Conservation (phyloP, 2,888 invertebrate species). For the Pimpla rufipes region DNA sequence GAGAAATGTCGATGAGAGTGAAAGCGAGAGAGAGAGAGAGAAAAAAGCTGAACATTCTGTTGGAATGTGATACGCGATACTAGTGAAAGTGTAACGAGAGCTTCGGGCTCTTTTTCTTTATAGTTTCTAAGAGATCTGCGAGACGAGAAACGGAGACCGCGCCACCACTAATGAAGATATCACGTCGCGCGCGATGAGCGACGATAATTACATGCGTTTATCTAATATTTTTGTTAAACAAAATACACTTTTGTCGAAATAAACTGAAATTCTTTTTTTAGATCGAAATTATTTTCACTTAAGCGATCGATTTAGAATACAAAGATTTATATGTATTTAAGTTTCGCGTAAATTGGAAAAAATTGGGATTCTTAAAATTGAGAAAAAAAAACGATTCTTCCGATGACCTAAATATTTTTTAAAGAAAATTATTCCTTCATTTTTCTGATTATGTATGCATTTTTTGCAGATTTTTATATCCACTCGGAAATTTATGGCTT, state of each 20-base stretch:
- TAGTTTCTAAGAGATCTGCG: constrained; percentile 18
- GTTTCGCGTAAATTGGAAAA: too few species aligned
- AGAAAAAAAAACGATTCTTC: too few species aligned
- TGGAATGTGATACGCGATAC: constrained; percentile 47
- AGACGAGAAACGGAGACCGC: neutral
- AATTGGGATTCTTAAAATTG: too few species aligned
- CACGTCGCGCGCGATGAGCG: constrained; percentile 24
- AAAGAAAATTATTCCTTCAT: too few species aligned
- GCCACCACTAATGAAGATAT: constrained; percentile 35
- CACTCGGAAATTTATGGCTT: too few species aligned
- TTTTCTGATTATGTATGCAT: too few species aligned
- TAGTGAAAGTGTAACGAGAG: constrained; percentile 46
- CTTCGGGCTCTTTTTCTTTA: neutral
- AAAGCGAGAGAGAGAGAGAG: constrained; percentile 5
- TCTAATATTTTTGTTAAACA: constrained; percentile 57
- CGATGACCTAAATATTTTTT: too few species aligned
- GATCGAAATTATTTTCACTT: neutral
- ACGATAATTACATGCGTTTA: constrained; percentile 34
- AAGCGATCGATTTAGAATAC: neutral
- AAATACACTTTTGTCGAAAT: constrained; percentile 50
- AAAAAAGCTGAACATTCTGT: constrained; percentile 45
- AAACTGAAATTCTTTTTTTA: constrained; percentile 49
- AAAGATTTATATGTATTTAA: neutral
- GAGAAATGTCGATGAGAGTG: constrained; percentile 20
- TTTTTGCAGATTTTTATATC: too few species aligned